These are phyloP conservation scores for Sialia sialis DNA, from an alignment of 2,113 vertebrate species.

Conservation along the genomic window DNA sequence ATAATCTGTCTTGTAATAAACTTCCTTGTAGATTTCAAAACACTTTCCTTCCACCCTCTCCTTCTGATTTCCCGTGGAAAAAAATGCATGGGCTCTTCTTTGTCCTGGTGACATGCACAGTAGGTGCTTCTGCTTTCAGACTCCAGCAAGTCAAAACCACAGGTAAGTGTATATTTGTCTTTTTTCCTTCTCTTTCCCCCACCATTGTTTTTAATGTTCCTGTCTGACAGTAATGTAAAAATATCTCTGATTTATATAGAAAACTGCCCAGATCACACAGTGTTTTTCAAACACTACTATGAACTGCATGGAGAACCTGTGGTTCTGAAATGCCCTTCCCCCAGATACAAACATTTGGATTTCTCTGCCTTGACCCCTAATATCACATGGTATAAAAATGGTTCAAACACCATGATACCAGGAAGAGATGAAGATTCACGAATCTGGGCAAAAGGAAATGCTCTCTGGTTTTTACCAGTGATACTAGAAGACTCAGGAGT, in stretches of 20 bases:
- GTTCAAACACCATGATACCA: not conserved
- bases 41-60: not conserved
- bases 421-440: conserved; percentile 50
- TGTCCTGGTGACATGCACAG: not conserved
- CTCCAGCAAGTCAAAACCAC: not conserved
- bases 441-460: conserved; percentile 42
- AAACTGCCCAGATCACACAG: conserved; percentile 60
- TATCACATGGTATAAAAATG: conserved; percentile 69
- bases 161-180: conserved; percentile 27
- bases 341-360: conserved; percentile 7
- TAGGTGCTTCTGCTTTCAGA: conserved; percentile 18
- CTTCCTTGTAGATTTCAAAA: conserved; percentile 9
- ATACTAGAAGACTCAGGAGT: conserved; percentile 77
- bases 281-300: conserved; percentile 46
- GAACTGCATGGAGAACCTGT: conserved; percentile 79
- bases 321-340: conserved; percentile 75
- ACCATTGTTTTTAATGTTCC: not conserved
- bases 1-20: not conserved
- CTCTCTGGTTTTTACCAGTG: conserved; percentile 85
- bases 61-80: not conserved
- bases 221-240: conserved; percentile 2
- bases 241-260: conserved; percentile 41
- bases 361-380: conserved; percentile 9
- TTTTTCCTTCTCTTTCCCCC: not conserved
- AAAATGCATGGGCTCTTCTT: not conserved